A percentile compares a stretch with the other conserved stretches of the same genome.
These are phyloP conservation scores for Bubalus kerabau DNA, from an alignment of 2,113 vertebrate genomes.

Conservation along the genomic window DNA sequence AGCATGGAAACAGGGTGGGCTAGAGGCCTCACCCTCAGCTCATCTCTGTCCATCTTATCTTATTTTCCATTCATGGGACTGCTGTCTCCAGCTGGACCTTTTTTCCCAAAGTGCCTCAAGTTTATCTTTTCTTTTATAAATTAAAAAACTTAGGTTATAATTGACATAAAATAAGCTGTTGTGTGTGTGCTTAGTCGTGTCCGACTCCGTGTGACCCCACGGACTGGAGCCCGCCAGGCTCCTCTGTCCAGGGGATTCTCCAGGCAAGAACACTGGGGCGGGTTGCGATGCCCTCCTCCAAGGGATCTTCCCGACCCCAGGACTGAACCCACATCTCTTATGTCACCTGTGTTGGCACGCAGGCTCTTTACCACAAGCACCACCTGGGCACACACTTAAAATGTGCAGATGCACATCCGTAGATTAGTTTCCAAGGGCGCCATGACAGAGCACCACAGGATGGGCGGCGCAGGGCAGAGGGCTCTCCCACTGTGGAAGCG, in stretches of 20 bases:
- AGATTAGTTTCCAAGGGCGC: background rate
- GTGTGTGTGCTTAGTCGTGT: background rate
- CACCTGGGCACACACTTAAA: background rate
- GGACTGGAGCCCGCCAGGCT: background rate
- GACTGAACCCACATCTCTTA: background rate
- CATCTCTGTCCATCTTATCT: background rate
- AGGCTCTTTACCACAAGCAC: background rate
- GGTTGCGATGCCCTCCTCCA: background rate
- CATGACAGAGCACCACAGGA: background rate
- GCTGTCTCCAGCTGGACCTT: background rate
- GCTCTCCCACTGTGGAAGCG: background rate
- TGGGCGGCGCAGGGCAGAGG: background rate
- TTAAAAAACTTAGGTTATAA: background rate
- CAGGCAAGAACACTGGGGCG: background rate
- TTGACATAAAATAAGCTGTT: background rate
- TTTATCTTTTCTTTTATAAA: background rate
- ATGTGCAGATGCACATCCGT: too few relatives aligned
- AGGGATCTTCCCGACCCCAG: background rate
- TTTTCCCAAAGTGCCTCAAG: background rate
- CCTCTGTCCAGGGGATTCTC: background rate
- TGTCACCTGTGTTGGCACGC: background rate
- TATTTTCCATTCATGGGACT: background rate
- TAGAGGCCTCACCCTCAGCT: background rate
- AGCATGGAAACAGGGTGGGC: background rate
- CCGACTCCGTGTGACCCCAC: background rate